phyloP scores from a whole-genome alignment of 2,888 invertebrate genomes.

The Sinohyriopsis cumingii region DNA sequence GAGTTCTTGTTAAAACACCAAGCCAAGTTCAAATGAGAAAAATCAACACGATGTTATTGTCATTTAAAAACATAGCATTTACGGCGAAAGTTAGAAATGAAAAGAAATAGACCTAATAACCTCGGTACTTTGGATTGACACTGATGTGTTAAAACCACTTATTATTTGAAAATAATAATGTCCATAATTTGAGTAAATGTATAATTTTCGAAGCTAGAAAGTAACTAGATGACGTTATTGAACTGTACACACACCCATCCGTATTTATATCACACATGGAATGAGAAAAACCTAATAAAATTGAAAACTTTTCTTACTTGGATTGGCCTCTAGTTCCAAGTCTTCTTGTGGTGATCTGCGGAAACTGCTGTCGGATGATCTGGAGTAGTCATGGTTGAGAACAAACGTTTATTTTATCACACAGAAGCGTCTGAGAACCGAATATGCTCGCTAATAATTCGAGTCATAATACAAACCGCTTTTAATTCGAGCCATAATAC shows the following conservation, averaged over 20 bases:
- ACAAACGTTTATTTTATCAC: neutral
- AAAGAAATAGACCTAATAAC: neutral
- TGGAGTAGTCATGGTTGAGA: slow-evolving; percentile 39
- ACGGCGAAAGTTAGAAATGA: neutral
- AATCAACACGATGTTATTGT: neutral
- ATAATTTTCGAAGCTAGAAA: too few species aligned
- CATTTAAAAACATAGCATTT: neutral
- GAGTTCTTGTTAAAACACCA: neutral
- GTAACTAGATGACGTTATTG: too few species aligned
- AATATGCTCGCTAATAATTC: too few species aligned
- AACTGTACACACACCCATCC: too few species aligned
- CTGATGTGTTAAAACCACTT: neutral
- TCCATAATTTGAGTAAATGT: too few species aligned
- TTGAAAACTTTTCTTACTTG: slow-evolving; percentile 61
- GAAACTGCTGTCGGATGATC: slow-evolving; percentile 76
- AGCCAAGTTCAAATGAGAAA: neutral
- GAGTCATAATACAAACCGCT: too few species aligned
- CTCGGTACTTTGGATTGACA: neutral
- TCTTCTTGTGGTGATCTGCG: slow-evolving; percentile 74
- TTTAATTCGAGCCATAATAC: too few species aligned
- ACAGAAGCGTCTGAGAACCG: too few species aligned
- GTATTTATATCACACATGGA: neutral
- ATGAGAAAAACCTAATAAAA: neutral
- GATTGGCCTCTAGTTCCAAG: slow-evolving; percentile 75
- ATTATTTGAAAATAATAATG: too few species aligned